phyloP scores from a whole-genome alignment of 2,113 vertebrate genomes.

The Ellobius talpinus region DNA sequence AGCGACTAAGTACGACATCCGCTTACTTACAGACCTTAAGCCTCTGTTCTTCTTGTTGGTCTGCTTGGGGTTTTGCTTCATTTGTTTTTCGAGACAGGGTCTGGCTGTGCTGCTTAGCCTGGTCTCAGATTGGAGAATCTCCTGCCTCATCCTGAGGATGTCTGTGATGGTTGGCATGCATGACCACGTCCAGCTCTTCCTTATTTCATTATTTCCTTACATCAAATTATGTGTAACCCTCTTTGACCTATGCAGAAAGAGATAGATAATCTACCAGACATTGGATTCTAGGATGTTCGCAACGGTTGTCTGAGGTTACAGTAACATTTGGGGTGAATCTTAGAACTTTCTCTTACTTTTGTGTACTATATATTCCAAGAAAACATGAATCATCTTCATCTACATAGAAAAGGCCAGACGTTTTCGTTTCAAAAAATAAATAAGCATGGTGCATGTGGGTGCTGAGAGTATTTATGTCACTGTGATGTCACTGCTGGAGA shows the following conservation, averaged over 20 bases:
- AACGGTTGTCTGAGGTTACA: background rate
- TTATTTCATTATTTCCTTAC: background rate
- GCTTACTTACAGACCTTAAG: accelerated
- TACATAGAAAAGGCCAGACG: conserved; percentile 47
- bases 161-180: background rate
- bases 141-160: background rate
- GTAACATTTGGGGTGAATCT: background rate
- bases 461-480: conserved; percentile 54
- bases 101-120: background rate
- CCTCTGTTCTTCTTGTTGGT: too few relatives aligned
- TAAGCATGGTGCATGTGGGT: conserved; percentile 54
- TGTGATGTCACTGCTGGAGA: conserved; percentile 39
- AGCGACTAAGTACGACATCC: background rate
- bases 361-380: background rate
- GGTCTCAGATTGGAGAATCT: too few relatives aligned
- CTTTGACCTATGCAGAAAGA: background rate
- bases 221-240: background rate
- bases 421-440: conserved; percentile 66
- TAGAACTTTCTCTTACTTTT: background rate
- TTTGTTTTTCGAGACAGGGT: background rate
- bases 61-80: background rate
- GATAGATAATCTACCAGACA: accelerated
- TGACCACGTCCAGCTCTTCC: background rate
- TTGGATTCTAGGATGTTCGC: background rate
- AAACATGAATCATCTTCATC: conserved; percentile 60